A percentile compares a stretch with the other conserved stretches of the same genome.
These are phyloP conservation scores for Pantherophis alleghaniensis DNA, from an alignment of 2,797 vertebrate species.

Conservation along the genomic window DNA sequence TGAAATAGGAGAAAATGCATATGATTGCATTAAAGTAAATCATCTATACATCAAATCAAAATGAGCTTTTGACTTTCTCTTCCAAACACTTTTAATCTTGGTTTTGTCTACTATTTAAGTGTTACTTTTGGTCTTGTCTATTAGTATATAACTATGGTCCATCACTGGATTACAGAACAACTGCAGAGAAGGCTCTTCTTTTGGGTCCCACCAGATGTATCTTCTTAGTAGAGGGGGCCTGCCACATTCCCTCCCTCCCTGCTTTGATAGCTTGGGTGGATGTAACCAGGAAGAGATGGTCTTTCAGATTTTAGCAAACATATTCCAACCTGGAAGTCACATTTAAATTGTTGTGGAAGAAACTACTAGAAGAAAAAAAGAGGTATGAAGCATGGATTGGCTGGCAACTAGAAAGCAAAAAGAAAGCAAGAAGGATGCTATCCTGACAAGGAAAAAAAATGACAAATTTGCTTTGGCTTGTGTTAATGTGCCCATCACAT, in stretches of 20 bases:
- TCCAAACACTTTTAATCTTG: neutral
- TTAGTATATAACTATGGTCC: neutral
- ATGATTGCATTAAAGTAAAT: neutral
- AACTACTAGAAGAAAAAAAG: slow-evolving; percentile 31
- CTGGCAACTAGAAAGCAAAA: slow-evolving; percentile 25
- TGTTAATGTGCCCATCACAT: slow-evolving; percentile 37
- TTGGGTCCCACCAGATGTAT: too few species aligned
- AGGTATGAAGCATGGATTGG: slow-evolving; percentile 15
- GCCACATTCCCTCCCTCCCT: too few species aligned
- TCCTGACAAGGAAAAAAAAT: slow-evolving; percentile 31
- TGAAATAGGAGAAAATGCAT: neutral
- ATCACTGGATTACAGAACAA: neutral
- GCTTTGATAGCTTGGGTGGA: too few species aligned
- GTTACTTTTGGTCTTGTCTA: neutral
- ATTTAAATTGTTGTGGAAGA: neutral
- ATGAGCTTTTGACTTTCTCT: neutral
- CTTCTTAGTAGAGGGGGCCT: too few species aligned
- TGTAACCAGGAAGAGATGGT: too few species aligned
- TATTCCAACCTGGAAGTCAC: neutral
- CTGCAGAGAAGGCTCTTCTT: neutral
- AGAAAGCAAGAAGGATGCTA: slow-evolving; percentile 15
- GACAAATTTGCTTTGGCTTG: neutral
- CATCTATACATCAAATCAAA: neutral
- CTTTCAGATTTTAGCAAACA: neutral
- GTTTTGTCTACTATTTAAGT: neutral